Base-by-base conservation (phyloP, 23 tunicate genomes). In the Diplosoma virens region DNA sequence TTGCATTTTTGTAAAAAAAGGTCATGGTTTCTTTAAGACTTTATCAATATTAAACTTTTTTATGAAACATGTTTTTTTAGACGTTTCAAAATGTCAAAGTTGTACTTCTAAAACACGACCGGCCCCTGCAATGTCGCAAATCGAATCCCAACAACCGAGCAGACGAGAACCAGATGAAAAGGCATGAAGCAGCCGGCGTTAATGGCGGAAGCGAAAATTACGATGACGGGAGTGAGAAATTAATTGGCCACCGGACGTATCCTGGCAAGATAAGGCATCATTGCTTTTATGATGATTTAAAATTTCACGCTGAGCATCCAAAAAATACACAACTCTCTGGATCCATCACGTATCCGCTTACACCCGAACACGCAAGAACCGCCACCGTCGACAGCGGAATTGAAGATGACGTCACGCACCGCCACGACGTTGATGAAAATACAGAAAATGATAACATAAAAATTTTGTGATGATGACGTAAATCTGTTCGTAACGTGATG, bases 21-120 rank as follows among this genome's bases (percentile, higher is more conserved):
- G n/a, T n/a, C n/a, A n/a, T n/a, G n/a, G n/a, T n/a, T n/a, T n/a
- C n/a, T n/a, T n/a, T n/a, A n/a, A n/a, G n/a, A n/a, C n/a, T n/a
- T n/a, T n/a, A n/a, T n/a, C n/a, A n/a, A 41, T 41, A 7, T 14
- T 41, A 41, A 41, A 41, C 50, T 41, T 41, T 41, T 14, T 41
- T 7, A 9, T 41, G 50, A 41, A 41, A 41, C 50, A 41, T 7
- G 14, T n/a, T 14, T 73, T 73, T 56, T 30, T 32, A 78, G 83
- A 63, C 83, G 0, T 78, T 78, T 47, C 83, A 78, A n/a, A 78
- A 78, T 23, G 74, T 78, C 20, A 78, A 78, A 78, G 83, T 78
- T 7, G 74, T 78, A 4, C 46, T 78, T 46, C 25, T 58, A 33
- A 31, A 28, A 3, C 56, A 47, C 28, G 64, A 47, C 9, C 74